Base-by-base conservation (phyloP, 2,797 vertebrate genomes). In the Meda fulgida region DNA sequence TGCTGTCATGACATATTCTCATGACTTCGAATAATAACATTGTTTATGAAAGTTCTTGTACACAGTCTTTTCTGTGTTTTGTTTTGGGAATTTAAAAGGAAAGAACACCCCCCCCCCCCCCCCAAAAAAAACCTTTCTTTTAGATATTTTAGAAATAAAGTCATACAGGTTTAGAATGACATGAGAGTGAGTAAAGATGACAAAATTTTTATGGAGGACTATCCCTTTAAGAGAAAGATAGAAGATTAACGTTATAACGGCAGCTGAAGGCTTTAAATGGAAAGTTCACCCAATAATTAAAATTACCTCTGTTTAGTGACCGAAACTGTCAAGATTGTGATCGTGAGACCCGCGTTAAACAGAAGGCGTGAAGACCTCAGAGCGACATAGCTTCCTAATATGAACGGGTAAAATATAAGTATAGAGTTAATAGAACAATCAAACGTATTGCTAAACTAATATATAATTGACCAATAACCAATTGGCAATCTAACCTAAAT, bases 1-100 rank as follows among this genome's bases (percentile, higher is more conserved):
- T 72, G 83, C 81, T 84, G 89, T 86, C 84, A 84, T 83, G 86
- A 86, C 84, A 84, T 66, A 79, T 87, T 81, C 85, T 29, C 48
- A 78, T 55, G 31, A 76, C 76, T 80, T 84, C 14, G 31, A 75
- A 84, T 79, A 81, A 87, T 72, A 78, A 72, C 81, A 67, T 19
- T 46, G 81, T 72, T 85, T 38, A 65, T 81, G 51, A 79, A 83
- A 40, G 19, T n/a, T 63, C 26, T 23, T 53, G 23, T 65, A 21
- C 14, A 7, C 16, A n/a, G 21, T 51, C 19, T 60, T 46, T 72
- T 69, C 11, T 14, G 16, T 23, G 36, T 43, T 55, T 38, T 1
- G 19, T 60, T 71, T 43, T 36, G 11, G 58, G n/a, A 60, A 60
- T 10, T 26, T 63, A 7, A 29, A 26, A 29, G 2, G 10, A 19